Percentiles rank a stretch among this genome's conserved stretches.
Evolutionary conservation across 2,113 vertebrate genomes (phyloP).

Genomic region (Isichthys henryi): DNA sequence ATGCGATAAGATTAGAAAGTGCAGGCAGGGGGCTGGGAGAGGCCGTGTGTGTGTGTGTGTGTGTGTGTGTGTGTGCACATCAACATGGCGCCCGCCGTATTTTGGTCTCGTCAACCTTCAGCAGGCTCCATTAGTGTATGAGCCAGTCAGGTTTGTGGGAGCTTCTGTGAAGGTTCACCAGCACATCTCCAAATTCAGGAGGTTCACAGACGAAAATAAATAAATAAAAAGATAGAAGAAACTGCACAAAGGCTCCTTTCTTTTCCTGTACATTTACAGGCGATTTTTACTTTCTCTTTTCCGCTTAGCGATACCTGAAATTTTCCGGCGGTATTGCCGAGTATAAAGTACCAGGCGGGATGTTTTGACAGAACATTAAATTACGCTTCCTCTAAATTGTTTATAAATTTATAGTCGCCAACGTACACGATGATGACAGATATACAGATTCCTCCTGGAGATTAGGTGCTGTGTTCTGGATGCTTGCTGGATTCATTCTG

Average conservation of each 20-base stretch:
- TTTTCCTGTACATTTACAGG: background rate
- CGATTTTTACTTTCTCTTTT: background rate
- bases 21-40: background rate
- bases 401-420: background rate
- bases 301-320: background rate
- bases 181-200: background rate
- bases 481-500: background rate
- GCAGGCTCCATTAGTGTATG: background rate
- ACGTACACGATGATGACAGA: background rate
- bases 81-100: constrained; percentile 1
- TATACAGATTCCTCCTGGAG: background rate
- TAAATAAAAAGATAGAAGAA: background rate
- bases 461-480: background rate
- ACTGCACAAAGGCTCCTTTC: background rate
- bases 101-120: background rate
- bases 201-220: background rate
- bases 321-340: background rate
- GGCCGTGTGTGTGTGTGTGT: background rate
- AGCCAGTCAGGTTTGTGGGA: background rate
- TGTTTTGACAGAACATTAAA: constrained; percentile 8
- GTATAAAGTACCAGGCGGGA: background rate
- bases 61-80: background rate
- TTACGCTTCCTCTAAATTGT: background rate
- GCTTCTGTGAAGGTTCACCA: background rate
- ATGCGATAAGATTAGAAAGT: background rate